Evolutionary conservation across 23 tunicate species (phyloP).

Genomic region (Styela plicata): DNA sequence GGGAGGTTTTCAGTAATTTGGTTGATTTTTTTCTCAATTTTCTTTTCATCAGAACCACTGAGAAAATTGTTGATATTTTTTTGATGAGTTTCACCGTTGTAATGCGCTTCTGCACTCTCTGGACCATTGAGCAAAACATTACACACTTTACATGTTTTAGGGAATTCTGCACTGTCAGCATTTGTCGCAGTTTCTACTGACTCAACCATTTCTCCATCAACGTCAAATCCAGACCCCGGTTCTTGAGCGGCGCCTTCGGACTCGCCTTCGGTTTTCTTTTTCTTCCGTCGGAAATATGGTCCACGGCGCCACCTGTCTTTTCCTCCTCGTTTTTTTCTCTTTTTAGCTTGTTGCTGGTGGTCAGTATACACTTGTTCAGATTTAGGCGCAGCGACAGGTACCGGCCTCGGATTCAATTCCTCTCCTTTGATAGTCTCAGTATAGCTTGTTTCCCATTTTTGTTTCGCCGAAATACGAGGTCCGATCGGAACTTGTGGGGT

Average conservation of each 20-base stretch:
- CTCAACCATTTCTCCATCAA: background rate
- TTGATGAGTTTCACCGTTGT: background rate
- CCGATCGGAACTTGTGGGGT: background rate
- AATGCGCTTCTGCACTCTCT: background rate
- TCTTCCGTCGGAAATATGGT: background rate
- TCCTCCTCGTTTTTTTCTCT: background rate
- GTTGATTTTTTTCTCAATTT: background rate
- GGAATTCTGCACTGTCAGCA: background rate
- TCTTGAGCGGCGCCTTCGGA: background rate
- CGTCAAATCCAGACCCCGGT: background rate
- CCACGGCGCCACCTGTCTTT: background rate
- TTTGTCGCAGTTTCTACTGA: background rate
- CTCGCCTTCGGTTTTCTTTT: background rate
- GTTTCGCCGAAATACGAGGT: conserved; percentile 7
- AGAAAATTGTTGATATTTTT: conserved; percentile 9
- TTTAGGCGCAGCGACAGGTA: background rate
- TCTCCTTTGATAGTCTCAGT: background rate
- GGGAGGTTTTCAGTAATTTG: background rate
- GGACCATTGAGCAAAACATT: background rate
- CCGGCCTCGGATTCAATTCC: background rate
- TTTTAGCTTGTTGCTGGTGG: background rate
- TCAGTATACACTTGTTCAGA: background rate
- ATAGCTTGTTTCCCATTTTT: conserved; percentile 13
- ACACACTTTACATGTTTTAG: background rate
- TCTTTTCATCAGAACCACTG: background rate